phyloP scores from a whole-genome alignment of 37 sponge, comb jelly and placozoan species.

The Oopsacas minuta region DNA sequence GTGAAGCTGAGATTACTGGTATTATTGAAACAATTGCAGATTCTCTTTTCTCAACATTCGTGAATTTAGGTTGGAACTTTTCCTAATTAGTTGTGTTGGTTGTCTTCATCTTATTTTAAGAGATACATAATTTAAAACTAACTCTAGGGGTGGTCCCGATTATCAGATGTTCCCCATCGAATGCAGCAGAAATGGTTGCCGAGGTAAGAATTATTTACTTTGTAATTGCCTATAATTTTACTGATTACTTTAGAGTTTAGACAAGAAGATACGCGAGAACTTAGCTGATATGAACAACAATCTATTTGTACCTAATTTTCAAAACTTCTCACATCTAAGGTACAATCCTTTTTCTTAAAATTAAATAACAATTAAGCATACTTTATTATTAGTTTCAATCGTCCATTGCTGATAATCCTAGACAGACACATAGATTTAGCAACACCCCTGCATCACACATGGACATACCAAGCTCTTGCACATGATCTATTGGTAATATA shows the following conservation, averaged over 20 bases:
- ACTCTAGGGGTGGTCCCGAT: conserved; percentile 83
- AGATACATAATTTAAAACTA: too few species aligned
- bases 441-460: conserved; percentile 94
- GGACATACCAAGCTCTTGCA: conserved; percentile 93
- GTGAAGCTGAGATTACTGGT: conserved; percentile 60
- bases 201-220: too few species aligned
- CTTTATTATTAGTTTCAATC: conserved; percentile 48
- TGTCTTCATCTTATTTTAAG: background rate
- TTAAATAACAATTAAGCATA: background rate
- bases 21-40: conserved; percentile 63
- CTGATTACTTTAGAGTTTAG: conserved; percentile 29
- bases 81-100: too few species aligned
- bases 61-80: conserved; percentile 74
- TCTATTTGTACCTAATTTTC: conserved; percentile 60
- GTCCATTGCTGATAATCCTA: conserved; percentile 84
- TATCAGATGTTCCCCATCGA: conserved; percentile 88
- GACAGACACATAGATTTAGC: conserved; percentile 87
- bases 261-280: conserved; percentile 84
- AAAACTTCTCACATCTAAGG: conserved; percentile 57
- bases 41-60: conserved; percentile 85
- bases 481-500: conserved; percentile 84
- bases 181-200: conserved; percentile 94
- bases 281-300: conserved; percentile 67
- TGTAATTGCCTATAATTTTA: background rate
- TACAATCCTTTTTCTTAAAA: conserved; percentile 8